Conservation (phyloP, 37 sponge, comb jelly and placozoan genomes). For the Halisarca cf. caerulea region DNA sequence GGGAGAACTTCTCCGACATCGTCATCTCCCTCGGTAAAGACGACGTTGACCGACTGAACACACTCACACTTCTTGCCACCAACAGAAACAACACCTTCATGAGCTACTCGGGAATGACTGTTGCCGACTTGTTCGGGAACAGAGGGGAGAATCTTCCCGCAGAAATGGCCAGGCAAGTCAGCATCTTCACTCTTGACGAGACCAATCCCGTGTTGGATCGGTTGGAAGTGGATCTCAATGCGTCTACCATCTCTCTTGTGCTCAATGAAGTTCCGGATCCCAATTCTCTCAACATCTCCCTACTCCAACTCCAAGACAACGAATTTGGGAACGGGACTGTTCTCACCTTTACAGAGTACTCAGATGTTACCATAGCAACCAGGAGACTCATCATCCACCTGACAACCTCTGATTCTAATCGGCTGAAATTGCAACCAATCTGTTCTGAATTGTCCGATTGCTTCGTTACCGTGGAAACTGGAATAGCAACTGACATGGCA, state of each 20-base stretch:
- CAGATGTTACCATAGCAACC: constrained; percentile 12
- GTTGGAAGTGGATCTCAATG: constrained; percentile 73
- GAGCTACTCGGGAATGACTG: constrained; percentile 40
- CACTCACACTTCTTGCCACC: constrained; percentile 53
- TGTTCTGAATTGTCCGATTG: constrained; percentile 56
- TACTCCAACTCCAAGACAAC: constrained; percentile 44
- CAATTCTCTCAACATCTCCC: constrained; percentile 56
- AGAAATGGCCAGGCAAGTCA: constrained; percentile 62
- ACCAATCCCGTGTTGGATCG: constrained; percentile 55
- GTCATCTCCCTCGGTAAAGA: constrained; percentile 45
- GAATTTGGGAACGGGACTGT: background rate
- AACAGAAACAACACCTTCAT: constrained; percentile 58
- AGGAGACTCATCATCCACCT: constrained; percentile 55
- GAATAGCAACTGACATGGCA: constrained; percentile 75
- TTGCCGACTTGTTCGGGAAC: constrained; percentile 62
- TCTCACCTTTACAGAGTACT: constrained; percentile 45
- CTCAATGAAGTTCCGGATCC: constrained; percentile 76
- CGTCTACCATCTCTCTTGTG: constrained; percentile 54
- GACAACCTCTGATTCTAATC: constrained; percentile 58
- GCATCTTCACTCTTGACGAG: constrained; percentile 38
- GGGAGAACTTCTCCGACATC: constrained; percentile 52
- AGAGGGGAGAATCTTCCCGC: constrained; percentile 45
- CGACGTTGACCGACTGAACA: constrained; percentile 75
- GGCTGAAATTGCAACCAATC: constrained; percentile 40
- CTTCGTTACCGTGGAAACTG: constrained; percentile 42